phyloP scores from a whole-genome alignment of 2,888 invertebrate genomes.

The Drosophila kanekoi region DNA sequence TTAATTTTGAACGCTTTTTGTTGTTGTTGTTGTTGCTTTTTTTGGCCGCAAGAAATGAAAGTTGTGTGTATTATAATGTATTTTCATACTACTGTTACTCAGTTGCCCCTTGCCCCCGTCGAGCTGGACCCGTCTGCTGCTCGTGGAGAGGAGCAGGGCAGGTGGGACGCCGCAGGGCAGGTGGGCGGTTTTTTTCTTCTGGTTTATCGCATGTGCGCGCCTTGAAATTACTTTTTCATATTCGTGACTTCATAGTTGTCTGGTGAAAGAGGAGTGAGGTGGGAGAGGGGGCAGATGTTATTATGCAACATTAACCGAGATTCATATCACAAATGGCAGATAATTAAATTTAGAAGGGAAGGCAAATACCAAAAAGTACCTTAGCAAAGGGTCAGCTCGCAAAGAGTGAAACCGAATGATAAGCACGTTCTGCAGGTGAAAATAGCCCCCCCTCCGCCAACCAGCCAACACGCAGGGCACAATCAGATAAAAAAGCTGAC shows the following conservation, averaged over 20 bases:
- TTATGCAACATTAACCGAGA: constrained; percentile 67
- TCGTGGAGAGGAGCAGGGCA: constrained; percentile 5
- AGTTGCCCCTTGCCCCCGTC: constrained; percentile 25
- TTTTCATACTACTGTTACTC: constrained; percentile 77
- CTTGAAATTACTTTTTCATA: constrained; percentile 77
- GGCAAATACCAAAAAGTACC: no score
- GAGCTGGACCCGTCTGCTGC: constrained; percentile 21
- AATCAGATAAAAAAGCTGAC: constrained; percentile 53
- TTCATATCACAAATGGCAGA: constrained; percentile 51
- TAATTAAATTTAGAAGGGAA: constrained; percentile 38
- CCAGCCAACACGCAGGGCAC: constrained; percentile 17
- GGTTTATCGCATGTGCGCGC: constrained; percentile 72
- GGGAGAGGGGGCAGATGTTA: constrained; percentile 17
- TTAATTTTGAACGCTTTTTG: constrained; percentile 70
- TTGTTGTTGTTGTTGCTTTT: constrained; percentile 49
- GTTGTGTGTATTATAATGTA: constrained; percentile 75
- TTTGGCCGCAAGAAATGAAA: constrained; percentile 73
- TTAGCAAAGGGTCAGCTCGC: constrained; percentile 10
- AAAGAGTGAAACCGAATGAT: constrained; percentile 48
- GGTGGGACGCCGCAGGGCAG: constrained; percentile 22
- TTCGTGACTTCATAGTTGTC: constrained; percentile 63
- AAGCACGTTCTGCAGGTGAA: constrained; percentile 72
- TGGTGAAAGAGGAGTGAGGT: constrained; percentile 1
- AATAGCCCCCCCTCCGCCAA: constrained; percentile 18
- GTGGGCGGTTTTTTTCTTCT: constrained; percentile 23